Evolutionary conservation across 1,140 invertebrate species (phyloP).

Genomic region (Catajapyx aquilonaris): DNA sequence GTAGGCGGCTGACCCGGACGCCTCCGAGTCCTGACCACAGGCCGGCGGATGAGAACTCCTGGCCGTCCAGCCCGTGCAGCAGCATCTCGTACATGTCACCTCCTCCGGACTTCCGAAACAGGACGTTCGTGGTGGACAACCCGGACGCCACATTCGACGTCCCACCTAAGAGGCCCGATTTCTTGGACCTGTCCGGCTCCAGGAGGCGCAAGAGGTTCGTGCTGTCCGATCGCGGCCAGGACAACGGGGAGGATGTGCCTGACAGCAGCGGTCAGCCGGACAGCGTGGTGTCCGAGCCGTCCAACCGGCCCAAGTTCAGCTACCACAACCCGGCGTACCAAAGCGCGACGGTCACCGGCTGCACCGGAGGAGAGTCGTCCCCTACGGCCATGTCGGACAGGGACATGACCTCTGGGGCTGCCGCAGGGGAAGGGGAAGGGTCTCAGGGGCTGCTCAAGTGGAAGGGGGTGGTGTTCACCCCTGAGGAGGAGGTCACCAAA

Average conservation of each 20-base stretch:
- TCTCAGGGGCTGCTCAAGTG: conserved; percentile 39
- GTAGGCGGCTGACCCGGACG: conserved; percentile 13
- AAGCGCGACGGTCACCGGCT: conserved; percentile 16
- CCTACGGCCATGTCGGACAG: neutral
- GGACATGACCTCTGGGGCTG: conserved; percentile 18
- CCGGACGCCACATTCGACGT: too few species aligned
- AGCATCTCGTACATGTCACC: too few species aligned
- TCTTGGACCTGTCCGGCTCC: conserved; percentile 16
- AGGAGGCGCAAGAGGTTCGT: conserved; percentile 9
- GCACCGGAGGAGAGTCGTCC: conserved; percentile 9
- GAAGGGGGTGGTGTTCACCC: conserved; percentile 51
- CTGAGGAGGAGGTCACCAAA: too few species aligned
- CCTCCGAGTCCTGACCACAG: conserved; percentile 15
- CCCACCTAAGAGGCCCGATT: too few species aligned
- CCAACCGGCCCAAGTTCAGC: conserved; percentile 7
- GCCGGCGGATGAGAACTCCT: too few species aligned
- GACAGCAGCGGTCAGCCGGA: conserved; percentile 18
- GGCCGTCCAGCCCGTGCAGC: too few species aligned
- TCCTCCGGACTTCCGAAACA: too few species aligned
- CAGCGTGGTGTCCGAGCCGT: conserved; percentile 15
- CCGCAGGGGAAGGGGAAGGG: conserved; percentile 20
- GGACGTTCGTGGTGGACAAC: too few species aligned
- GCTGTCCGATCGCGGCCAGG: too few species aligned
- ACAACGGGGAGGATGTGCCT: neutral
- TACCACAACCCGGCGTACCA: conserved; percentile 8